Evolutionary conservation across 2,888 invertebrate genomes (phyloP), one percentile per base, ranked within the genome.

Genomic region (Caenorhabditis sp.): DNA sequence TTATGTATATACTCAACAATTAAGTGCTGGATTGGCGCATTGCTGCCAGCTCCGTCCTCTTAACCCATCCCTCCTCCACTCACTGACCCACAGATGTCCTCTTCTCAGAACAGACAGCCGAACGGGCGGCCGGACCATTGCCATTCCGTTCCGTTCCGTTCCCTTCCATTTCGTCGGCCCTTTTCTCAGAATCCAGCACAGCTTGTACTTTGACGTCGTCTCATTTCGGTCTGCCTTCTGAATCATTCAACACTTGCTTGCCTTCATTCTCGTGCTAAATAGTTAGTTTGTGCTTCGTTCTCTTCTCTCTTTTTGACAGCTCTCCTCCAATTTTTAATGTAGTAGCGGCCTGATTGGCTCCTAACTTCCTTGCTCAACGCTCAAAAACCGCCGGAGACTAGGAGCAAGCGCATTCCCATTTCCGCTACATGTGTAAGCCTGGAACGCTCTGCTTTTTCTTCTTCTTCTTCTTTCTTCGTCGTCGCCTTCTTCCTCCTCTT

Each of bases 141-240:
- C 44, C 22, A 26, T 47, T 24, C 51, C n/a, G n/a, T 64, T 71
- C 55, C 40, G 9, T 40, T 40, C 13, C 32, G 4, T 6, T 40
- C 40, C 40, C 13, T 40, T 40, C 11, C 13, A 32, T 9, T 40
- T 40, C 13, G 13, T 11, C 40, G 40, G 6, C 13, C 2, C 13
- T 13, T 40, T 40, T 13, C 40, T 40, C 40, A 9, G n/a, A n/a
- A n/a, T n/a, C n/a, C n/a, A n/a, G n/a, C n/a, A 6, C 32, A 9
- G 55, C 71, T 56, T 61, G 62, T 53, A 56, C 71, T 71, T 64
- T 22, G 69, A 18, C 51, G 6, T 53, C 62, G 51, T 62, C 74
- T 74, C 50, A 74, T 65, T 74, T 74, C 65, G n/a, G n/a, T n/a
- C n/a, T n/a, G 60, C 74, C 67, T 74, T 65, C 74, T 74, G 74